A percentile compares a stretch with the other conserved stretches of the same genome.
Conservation (phyloP, 2,888 invertebrate species). For the Meteorus colon region DNA sequence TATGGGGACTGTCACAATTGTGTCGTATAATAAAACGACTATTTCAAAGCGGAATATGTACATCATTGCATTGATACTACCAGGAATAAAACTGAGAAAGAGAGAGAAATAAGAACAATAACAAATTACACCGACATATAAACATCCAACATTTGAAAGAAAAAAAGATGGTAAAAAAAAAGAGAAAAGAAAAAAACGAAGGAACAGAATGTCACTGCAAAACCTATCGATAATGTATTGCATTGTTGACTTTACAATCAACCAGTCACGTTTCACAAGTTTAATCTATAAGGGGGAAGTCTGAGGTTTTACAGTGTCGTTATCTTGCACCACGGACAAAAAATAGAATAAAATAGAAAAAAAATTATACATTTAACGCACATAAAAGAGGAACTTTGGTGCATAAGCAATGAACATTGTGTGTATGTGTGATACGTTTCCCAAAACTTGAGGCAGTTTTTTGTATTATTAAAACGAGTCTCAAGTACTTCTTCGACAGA, state of each 20-base stretch:
- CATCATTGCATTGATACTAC: conserved; percentile 10
- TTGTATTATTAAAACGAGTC: conserved; percentile 16
- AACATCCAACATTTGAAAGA: conserved; percentile 9
- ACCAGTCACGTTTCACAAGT: conserved; percentile 34
- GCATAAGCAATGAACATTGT: conserved; percentile 45
- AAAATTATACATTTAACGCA: conserved; percentile 37
- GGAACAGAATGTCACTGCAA: conserved; percentile 47
- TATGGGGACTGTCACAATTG: background rate
- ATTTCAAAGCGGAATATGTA: conserved; percentile 7
- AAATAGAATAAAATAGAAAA: conserved; percentile 22
- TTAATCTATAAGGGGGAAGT: conserved; percentile 46
- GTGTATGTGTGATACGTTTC: conserved; percentile 18
- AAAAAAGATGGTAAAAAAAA: conserved; percentile 23
- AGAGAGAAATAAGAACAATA: conserved; percentile 15
- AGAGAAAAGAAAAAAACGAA: conserved; percentile 29
- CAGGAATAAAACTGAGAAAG: conserved; percentile 20
- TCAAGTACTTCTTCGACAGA: conserved; percentile 16
- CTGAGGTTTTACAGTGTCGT: conserved; percentile 41
- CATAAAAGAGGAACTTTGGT: conserved; percentile 53
- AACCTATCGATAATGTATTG: conserved; percentile 50
- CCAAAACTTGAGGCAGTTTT: conserved; percentile 16
- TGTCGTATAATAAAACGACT: background rate
- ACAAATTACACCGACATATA: conserved; percentile 10
- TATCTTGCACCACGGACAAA: conserved; percentile 38
- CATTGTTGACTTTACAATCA: conserved; percentile 49